Evolutionary conservation across 1,140 invertebrate genomes (phyloP).

Genomic region (Tetragnatha versicolor): DNA sequence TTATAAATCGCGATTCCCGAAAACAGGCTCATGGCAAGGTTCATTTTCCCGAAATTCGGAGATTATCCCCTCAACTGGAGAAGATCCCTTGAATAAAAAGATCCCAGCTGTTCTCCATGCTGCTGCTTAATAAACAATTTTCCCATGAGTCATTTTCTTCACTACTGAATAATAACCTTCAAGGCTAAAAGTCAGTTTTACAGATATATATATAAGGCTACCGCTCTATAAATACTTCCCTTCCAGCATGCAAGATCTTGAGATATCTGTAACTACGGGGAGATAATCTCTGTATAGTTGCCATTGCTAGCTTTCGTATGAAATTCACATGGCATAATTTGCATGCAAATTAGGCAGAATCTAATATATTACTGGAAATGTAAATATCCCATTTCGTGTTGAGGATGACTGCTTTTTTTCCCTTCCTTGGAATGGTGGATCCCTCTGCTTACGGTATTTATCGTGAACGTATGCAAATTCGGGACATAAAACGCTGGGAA

Average conservation of each 20-base stretch:
- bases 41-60: no score
- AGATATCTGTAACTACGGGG: slow-evolving; percentile 20
- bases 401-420: not conserved
- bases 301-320: slow-evolving; percentile 1
- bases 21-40: no score
- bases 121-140: not conserved
- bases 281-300: slow-evolving; percentile 32
- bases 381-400: slow-evolving; percentile 21
- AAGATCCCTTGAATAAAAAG: no score
- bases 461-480: slow-evolving; percentile 49
- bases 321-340: slow-evolving; percentile 40
- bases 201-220: not conserved
- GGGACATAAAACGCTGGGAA: slow-evolving; percentile 44
- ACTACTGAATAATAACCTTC: not conserved
- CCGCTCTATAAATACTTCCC: not conserved
- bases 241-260: not conserved
- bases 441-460: slow-evolving; percentile 12
- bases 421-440: not conserved
- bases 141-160: not conserved
- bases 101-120: not conserved
- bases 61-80: no score
- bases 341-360: slow-evolving; percentile 42
- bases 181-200: not conserved
- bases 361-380: slow-evolving; percentile 50
- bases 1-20: no score